phyloP scores from a whole-genome alignment of 2,888 invertebrate genomes.

The Dryadula phaetusa region DNA sequence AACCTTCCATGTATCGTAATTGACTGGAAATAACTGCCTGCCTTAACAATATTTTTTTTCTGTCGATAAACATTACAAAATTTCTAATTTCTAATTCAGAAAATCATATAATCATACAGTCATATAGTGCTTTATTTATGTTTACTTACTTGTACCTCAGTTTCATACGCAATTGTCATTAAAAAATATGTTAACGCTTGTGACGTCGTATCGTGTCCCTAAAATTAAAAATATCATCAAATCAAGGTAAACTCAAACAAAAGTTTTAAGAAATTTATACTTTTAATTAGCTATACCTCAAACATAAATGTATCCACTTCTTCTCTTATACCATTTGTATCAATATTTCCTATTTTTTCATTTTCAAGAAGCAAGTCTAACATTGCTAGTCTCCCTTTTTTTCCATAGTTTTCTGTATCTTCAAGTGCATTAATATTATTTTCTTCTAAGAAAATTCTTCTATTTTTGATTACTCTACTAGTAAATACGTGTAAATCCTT shows the following conservation, averaged over 20 bases:
- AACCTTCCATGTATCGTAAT: too few relatives aligned
- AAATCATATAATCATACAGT: too few relatives aligned
- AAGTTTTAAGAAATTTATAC: not conserved
- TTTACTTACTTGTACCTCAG: constrained; percentile 62
- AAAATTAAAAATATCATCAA: constrained; percentile 30
- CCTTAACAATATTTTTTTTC: too few relatives aligned
- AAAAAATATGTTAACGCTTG: constrained; percentile 64
- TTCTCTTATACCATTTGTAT: constrained; percentile 85
- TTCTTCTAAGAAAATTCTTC: constrained; percentile 44
- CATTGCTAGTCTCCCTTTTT: constrained; percentile 82
- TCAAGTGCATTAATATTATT: constrained; percentile 19
- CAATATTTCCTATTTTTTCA: constrained; percentile 82
- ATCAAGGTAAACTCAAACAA: not conserved
- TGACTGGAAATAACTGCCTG: too few relatives aligned
- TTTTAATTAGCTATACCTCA: constrained; percentile 70
- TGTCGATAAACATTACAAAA: too few relatives aligned
- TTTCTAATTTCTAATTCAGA: too few relatives aligned
- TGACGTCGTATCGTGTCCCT: constrained; percentile 81
- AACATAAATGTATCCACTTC: constrained; percentile 90
- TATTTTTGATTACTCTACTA: constrained; percentile 41
- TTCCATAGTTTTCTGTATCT: constrained; percentile 49
- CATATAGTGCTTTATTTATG: not conserved
- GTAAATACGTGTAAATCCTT: constrained; percentile 45
- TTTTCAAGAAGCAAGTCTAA: constrained; percentile 86
- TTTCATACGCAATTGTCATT: constrained; percentile 74